Evolutionary conservation across 2,113 vertebrate genomes (phyloP).

Genomic region (Poeciliopsis retropinna): DNA sequence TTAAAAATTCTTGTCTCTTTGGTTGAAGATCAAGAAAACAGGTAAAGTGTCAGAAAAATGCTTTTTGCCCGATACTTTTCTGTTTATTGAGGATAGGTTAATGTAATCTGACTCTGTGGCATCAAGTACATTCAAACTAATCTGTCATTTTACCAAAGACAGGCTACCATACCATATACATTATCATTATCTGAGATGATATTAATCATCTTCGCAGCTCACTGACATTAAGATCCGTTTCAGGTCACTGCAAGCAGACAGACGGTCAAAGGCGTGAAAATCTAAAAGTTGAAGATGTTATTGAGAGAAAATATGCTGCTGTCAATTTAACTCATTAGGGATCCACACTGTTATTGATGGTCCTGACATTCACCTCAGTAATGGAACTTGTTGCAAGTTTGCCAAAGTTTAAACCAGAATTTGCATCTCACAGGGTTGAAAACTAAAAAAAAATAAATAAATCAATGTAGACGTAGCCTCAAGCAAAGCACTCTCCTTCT

Average conservation of each 20-base stretch:
- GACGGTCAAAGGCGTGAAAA: neutral
- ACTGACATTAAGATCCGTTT: conserved; percentile 46
- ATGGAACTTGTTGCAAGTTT: conserved; percentile 55
- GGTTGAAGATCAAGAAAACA: neutral
- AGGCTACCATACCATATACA: neutral
- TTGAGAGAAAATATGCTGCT: conserved; percentile 1
- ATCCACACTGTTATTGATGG: conserved; percentile 56
- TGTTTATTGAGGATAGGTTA: conserved; percentile 25
- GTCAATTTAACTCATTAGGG: conserved; percentile 28
- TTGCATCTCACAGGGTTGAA: conserved; percentile 15
- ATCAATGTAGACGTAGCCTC: conserved; percentile 45
- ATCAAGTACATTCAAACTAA: conserved; percentile 1
- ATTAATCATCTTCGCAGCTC: conserved; percentile 25
- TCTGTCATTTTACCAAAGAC: conserved; percentile 8
- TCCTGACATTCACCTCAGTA: conserved; percentile 51
- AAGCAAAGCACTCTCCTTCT: conserved; percentile 27
- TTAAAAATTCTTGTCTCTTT: neutral
- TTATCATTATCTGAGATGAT: conserved; percentile 21
- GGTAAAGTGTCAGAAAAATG: neutral
- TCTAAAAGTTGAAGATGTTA: conserved; percentile 14
- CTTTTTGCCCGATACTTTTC: no score
- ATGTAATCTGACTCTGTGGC: conserved; percentile 18
- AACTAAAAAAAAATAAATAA: conserved; percentile 36
- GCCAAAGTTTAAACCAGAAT: conserved; percentile 43
- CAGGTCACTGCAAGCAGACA: conserved; percentile 35